These are phyloP conservation scores for Manduca sexta DNA, from an alignment of 1,140 invertebrate genomes.

Conservation along the genomic window DNA sequence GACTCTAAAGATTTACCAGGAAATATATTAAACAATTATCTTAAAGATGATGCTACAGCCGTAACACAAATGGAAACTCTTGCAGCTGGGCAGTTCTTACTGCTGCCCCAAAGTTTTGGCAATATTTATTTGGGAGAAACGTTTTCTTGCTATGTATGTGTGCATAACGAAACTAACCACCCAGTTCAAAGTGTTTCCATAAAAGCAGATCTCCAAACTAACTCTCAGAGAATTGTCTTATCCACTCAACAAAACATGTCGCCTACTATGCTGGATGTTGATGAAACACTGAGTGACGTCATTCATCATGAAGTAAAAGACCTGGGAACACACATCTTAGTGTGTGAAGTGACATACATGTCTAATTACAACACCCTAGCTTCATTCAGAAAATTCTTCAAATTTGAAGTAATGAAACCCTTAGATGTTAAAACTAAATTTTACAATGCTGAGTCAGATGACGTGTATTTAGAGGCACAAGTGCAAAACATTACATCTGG, in stretches of 20 bases:
- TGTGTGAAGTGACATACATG: conserved; percentile 96
- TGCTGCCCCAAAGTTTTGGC: conserved; percentile 97
- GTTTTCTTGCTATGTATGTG: conserved; percentile 97
- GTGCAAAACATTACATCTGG: conserved; percentile 95
- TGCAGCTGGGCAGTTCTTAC: conserved; percentile 89
- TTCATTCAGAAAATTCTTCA: conserved; percentile 96
- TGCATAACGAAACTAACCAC: conserved; percentile 95
- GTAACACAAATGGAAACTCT: conserved; percentile 87
- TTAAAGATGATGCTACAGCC: conserved; percentile 84
- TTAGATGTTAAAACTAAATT: conserved; percentile 99
- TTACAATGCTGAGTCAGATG: conserved; percentile 97
- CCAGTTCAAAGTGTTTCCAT: conserved; percentile 86
- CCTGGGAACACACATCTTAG: conserved; percentile 96
- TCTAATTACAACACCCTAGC: conserved; percentile 80
- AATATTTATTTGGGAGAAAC: conserved; percentile 91
- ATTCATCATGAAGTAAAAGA: conserved; percentile 99
- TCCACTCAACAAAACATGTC: conserved; percentile 76
- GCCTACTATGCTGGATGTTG: conserved; percentile 81
- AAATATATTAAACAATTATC: conserved; percentile 83
- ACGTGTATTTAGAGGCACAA: conserved; percentile 97
- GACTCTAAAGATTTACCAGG: conserved; percentile 90
- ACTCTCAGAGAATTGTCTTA: conserved; percentile 87
- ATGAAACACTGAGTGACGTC: conserved; percentile 93
- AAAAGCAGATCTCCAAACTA: conserved; percentile 95
- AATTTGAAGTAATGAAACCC: conserved; percentile 98